Evolutionary conservation across 30 jellyfish, hydroid and myxozoan genomes (phyloP).

Genomic region (Haliclystus octoradiatus): DNA sequence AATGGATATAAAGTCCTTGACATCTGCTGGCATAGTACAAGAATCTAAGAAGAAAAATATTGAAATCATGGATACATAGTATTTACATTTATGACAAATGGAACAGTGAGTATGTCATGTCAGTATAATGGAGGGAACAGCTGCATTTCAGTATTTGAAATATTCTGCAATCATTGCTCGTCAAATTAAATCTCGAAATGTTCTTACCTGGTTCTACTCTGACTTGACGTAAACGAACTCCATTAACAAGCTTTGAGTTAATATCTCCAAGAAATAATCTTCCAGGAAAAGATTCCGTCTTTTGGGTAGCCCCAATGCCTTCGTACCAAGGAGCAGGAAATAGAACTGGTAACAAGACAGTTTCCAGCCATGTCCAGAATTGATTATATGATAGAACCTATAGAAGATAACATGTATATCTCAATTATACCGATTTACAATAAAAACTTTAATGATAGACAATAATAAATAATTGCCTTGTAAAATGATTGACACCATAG

Average conservation of each 20-base stretch:
- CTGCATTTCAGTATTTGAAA: no score
- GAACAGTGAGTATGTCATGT: no score
- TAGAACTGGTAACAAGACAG: constrained; percentile 30
- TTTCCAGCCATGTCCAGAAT: constrained; percentile 83
- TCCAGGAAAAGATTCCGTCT: constrained; percentile 73
- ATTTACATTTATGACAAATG: no score
- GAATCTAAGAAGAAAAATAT: constrained; percentile 58
- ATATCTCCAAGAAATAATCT: constrained; percentile 63
- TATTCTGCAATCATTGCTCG: no score
- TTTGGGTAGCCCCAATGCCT: not conserved
- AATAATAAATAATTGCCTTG: not conserved
- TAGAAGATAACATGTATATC: not conserved
- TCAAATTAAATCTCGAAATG: no score
- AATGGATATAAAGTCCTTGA: constrained; percentile 28
- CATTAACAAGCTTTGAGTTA: constrained; percentile 77
- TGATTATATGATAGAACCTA: constrained; percentile 65
- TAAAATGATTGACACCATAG: not conserved
- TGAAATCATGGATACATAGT: no score
- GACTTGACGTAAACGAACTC: constrained; percentile 83
- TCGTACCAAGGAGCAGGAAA: constrained; percentile 79
- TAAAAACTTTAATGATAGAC: no score
- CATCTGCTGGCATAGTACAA: constrained; percentile 38
- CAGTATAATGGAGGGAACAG: no score
- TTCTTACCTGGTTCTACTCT: constrained; percentile 75
- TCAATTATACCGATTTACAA: no score